Evolutionary conservation across 2,797 vertebrate genomes (phyloP).

Genomic region (Corythornis leucogaster): DNA sequence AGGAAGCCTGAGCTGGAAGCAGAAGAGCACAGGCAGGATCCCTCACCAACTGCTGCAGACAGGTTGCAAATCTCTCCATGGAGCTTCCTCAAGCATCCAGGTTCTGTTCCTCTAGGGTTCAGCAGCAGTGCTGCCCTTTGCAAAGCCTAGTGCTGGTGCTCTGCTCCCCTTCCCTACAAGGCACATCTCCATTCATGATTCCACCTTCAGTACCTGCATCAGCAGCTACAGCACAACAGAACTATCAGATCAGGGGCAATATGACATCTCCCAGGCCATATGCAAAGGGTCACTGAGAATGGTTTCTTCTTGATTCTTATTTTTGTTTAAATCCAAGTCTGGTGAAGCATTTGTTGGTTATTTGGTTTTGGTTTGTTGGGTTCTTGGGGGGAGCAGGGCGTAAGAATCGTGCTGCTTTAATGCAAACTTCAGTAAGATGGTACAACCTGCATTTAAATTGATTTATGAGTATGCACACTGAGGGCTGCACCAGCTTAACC

Average conservation of each 20-base stretch:
- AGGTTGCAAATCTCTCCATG: too few relatives aligned
- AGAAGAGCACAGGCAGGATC: background rate
- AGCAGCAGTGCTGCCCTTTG: background rate
- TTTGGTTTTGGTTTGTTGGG: background rate
- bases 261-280: background rate
- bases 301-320: background rate
- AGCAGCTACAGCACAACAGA: background rate
- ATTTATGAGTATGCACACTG: background rate
- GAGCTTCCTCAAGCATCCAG: background rate
- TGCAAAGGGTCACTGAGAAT: background rate
- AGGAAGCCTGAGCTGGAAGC: background rate
- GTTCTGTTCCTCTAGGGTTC: background rate
- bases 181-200: accelerated
- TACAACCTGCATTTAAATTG: background rate
- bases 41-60: background rate
- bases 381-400: background rate
- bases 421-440: background rate
- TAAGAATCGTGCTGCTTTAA: background rate
- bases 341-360: background rate
- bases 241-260: background rate
- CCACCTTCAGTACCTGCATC: background rate
- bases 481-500: constrained; percentile 25
- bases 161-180: background rate
- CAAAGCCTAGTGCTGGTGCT: background rate
- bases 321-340: background rate